Conservation (phyloP, 2,113 vertebrate genomes). For the Bombycilla garrulus region DNA sequence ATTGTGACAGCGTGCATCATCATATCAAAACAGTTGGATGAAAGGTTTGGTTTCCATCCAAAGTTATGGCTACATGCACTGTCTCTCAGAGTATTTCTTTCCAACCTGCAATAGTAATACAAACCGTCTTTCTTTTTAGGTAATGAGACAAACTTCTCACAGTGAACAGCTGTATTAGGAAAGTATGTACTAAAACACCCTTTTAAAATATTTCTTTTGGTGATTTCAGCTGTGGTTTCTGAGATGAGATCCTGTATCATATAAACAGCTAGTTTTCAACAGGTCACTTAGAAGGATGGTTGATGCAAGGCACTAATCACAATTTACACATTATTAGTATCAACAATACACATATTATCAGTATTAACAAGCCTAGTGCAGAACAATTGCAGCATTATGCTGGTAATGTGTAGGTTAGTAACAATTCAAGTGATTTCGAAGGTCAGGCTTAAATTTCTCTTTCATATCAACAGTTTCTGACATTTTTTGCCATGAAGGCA, state of each 20-base stretch:
- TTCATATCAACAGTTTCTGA: background rate
- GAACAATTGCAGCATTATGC: background rate
- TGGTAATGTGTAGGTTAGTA: background rate
- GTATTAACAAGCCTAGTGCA: background rate
- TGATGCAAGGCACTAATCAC: background rate
- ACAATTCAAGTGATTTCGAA: background rate
- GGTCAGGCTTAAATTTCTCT: background rate
- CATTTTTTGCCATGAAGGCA: background rate
- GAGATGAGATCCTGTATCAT: background rate
- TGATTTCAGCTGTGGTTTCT: background rate
- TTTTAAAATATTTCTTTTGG: background rate
- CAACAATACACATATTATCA: background rate
- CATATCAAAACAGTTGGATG: background rate
- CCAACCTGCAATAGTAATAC: background rate
- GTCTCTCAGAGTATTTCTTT: background rate
- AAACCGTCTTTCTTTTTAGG: background rate
- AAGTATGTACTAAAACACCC: background rate
- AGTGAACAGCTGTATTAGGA: background rate
- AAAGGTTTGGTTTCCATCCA: background rate
- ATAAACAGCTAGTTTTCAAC: background rate
- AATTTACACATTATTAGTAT: background rate
- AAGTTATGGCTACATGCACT: background rate
- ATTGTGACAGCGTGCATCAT: accelerated
- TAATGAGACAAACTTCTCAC: background rate
- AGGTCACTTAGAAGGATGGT: background rate